phyloP scores from a whole-genome alignment of 2,113 vertebrate species.

The Pygoscelis adeliae region DNA sequence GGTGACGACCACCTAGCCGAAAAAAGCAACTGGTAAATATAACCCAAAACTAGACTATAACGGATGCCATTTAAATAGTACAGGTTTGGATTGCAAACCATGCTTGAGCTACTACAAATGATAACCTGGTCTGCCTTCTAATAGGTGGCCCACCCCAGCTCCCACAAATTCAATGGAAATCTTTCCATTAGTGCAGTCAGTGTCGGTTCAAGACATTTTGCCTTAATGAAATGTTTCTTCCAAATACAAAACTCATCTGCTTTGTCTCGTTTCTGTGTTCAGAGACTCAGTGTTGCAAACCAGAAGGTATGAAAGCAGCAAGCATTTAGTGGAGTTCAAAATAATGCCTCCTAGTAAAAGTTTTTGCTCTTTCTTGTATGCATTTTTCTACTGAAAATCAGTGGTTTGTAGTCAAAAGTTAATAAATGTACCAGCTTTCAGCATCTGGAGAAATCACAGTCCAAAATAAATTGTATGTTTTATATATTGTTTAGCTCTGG shows the following conservation, averaged over 20 bases:
- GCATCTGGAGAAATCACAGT: conserved; percentile 68
- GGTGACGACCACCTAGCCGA: neutral
- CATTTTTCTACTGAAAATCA: conserved; percentile 27
- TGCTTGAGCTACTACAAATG: neutral
- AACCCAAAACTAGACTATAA: neutral
- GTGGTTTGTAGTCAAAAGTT: conserved; percentile 6
- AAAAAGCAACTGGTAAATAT: neutral
- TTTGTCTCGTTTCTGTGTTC: neutral
- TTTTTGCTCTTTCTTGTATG: neutral
- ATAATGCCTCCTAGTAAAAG: neutral
- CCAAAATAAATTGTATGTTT: conserved; percentile 70
- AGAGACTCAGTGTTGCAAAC: neutral
- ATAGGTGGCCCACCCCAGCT: neutral
- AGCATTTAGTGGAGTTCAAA: neutral
- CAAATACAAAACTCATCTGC: neutral
- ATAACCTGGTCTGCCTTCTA: neutral
- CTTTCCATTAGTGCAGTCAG: neutral
- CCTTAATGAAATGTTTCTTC: neutral
- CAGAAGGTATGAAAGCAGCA: neutral
- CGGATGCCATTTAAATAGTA: neutral
- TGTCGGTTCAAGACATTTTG: neutral
- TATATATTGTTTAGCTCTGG: conserved; percentile 61
- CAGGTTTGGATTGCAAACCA: neutral
- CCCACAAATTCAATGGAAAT: neutral
- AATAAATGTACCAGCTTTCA: conserved; percentile 66